Evolutionary conservation across 2,888 invertebrate genomes (phyloP), one percentile per base, ranked within the genome.

Genomic region (Parapristionchus giblindavisi): DNA sequence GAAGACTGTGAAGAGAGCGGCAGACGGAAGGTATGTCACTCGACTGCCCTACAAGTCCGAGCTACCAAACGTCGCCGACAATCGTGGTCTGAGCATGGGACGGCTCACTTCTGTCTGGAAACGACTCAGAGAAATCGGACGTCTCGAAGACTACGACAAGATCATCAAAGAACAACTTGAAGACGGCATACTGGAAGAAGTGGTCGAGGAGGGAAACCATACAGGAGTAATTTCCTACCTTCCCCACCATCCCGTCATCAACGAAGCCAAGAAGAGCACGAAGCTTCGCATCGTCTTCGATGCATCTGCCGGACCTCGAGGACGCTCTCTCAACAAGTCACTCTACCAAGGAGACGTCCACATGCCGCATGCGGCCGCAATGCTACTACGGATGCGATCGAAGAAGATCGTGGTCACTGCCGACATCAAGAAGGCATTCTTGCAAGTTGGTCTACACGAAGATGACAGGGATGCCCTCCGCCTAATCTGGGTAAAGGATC

Each of bases 361-460:
- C 2, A 48, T 82, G 5, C 71, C 63, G 24, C 38, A 74, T 0
- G 54, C 79, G n/a, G 3, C 48, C 17, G 76, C 71, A 0, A 72
- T 82, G 8, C 29, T 81, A 5, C 21, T 82, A 11, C 34, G 65
- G 27, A 34, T 77, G 1, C 58, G 84, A 21, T 36, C 52, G 3
- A 6, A 34, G 0, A 29, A 34, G 11, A 61, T 54, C 21, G 36
- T 79, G 0, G 17, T 83, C 2, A 38, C 77, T 1, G 63, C 77
- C 1, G 83, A 83, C 66, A 76, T 83, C 24, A 79, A 80, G 56
- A 84, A 81, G 60, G 84, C 84, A 0, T 84, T 84, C 68, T 80
- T 79, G 38, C 76, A 76, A 34, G 54, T 84, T 3, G 34, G 29
- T 2, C 65, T 84, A 11, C 58, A 76, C 11, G 43, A 56, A 24